phyloP scores from a whole-genome alignment of 2,888 invertebrate genomes.

The Eupithecia centaureata region DNA sequence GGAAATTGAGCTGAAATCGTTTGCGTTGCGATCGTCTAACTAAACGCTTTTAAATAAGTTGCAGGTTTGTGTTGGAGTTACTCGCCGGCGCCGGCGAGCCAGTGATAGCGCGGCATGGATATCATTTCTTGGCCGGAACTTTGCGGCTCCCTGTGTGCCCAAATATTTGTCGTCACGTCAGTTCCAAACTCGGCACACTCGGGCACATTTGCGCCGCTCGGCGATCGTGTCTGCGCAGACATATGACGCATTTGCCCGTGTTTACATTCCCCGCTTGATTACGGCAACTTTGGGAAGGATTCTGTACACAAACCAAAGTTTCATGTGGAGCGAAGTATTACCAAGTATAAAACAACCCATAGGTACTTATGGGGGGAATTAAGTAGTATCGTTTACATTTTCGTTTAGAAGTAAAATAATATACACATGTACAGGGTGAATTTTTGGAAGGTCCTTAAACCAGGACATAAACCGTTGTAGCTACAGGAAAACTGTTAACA shows the following conservation, averaged over 20 bases:
- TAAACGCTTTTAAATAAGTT: conserved; percentile 80
- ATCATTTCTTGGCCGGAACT: conserved; percentile 78
- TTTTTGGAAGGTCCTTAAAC: no score
- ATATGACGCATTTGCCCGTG: conserved; percentile 60
- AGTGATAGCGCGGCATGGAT: conserved; percentile 73
- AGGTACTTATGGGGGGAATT: no score
- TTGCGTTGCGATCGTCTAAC: conserved; percentile 68
- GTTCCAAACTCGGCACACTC: conserved; percentile 58
- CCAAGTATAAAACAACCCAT: conserved; percentile 27
- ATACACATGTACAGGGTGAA: no score
- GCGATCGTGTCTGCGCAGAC: conserved; percentile 70
- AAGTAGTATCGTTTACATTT: background rate
- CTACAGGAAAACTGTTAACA: no score
- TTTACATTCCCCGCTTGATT: conserved; percentile 59
- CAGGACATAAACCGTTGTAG: no score
- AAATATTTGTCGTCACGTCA: conserved; percentile 75
- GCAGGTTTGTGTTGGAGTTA: conserved; percentile 76
- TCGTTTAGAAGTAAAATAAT: background rate
- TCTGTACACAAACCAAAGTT: conserved; percentile 31
- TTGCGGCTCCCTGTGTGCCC: conserved; percentile 70
- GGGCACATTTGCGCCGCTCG: conserved; percentile 49
- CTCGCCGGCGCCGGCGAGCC: conserved; percentile 76
- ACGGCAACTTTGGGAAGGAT: conserved; percentile 48
- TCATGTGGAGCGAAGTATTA: conserved; percentile 28
- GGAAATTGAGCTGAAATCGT: conserved; percentile 57